A percentile compares a stretch with the other conserved stretches of the same genome.
These are phyloP conservation scores for Cephus runcator DNA, from an alignment of 2,888 invertebrate species.

Conservation along the genomic window DNA sequence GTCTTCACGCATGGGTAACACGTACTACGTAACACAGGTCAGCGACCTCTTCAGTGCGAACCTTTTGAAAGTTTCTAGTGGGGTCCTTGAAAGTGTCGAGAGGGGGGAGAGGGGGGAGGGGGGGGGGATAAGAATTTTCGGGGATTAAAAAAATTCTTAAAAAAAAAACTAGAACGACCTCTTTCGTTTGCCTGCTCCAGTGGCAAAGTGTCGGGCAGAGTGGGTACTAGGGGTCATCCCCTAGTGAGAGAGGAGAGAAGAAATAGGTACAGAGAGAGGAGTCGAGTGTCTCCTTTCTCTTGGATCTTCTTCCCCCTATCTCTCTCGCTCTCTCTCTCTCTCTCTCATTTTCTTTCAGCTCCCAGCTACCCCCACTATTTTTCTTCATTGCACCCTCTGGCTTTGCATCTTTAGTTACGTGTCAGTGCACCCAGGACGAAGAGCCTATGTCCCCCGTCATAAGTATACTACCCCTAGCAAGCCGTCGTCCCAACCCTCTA, in stretches of 20 bases:
- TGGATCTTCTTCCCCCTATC: no score
- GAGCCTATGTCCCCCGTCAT: no score
- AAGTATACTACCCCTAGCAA: no score
- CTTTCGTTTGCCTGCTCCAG: neutral
- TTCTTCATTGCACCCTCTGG: constrained; percentile 26
- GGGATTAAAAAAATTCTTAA: neutral
- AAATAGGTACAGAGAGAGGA: constrained; percentile 33
- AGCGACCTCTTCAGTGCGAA: neutral
- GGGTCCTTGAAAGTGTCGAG: neutral
- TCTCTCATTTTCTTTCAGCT: constrained; percentile 2
- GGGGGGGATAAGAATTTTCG: neutral
- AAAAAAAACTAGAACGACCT: neutral
- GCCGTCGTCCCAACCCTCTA: no score
- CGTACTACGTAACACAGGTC: neutral
- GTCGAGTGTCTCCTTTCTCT: neutral
- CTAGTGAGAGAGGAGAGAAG: constrained; percentile 12
- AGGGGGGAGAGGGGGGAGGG: no score
- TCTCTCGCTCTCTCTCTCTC: neutral
- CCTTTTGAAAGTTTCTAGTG: neutral
- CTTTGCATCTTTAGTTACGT: constrained; percentile 43
- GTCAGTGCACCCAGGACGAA: constrained; percentile 36
- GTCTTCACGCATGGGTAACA: neutral
- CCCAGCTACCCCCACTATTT: constrained; percentile 20
- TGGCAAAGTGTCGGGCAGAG: constrained; percentile 21
- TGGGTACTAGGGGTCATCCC: constrained; percentile 15